A percentile compares a stretch with the other conserved stretches of the same genome.
phyloP scores from a whole-genome alignment of 2,888 invertebrate species.

The Carabus problematicus region DNA sequence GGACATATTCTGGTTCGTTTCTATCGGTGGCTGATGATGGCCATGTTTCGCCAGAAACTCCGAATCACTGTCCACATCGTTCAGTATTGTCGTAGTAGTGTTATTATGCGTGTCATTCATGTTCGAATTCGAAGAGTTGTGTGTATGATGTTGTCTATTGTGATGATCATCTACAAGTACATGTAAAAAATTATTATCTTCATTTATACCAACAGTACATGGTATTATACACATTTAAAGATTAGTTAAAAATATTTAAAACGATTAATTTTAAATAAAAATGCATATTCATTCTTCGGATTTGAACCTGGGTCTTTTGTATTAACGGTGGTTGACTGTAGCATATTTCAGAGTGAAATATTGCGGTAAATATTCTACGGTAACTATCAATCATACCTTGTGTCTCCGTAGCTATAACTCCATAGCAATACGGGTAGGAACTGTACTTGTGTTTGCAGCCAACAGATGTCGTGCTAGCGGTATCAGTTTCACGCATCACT shows the following conservation, averaged over 20 bases:
- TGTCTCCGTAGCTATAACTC: conserved; percentile 79
- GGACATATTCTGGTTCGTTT: conserved; percentile 54
- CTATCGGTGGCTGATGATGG: conserved; percentile 44
- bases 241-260: conserved; percentile 2
- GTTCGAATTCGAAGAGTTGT: conserved; percentile 4
- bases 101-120: conserved; percentile 48
- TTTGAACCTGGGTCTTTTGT: no score
- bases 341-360: no score
- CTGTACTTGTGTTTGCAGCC: conserved; percentile 86
- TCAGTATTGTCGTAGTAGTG: conserved; percentile 53
- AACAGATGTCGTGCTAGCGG: conserved; percentile 61
- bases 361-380: no score
- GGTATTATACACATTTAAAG: neutral
- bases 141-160: conserved; percentile 26
- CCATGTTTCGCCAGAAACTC: conserved; percentile 46
- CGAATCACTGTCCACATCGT: conserved; percentile 51
- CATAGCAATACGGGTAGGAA: conserved; percentile 88
- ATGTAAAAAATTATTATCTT: neutral
- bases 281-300: neutral
- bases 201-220: neutral
- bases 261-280: conserved; percentile 3
- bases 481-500: conserved; percentile 74
- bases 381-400: conserved; percentile 57
- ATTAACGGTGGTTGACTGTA: no score
- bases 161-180: conserved; percentile 36